Evolutionary conservation across 2,113 vertebrate species (phyloP), one percentile per base, ranked within the genome.

Genomic region (Crotalus tigris): DNA sequence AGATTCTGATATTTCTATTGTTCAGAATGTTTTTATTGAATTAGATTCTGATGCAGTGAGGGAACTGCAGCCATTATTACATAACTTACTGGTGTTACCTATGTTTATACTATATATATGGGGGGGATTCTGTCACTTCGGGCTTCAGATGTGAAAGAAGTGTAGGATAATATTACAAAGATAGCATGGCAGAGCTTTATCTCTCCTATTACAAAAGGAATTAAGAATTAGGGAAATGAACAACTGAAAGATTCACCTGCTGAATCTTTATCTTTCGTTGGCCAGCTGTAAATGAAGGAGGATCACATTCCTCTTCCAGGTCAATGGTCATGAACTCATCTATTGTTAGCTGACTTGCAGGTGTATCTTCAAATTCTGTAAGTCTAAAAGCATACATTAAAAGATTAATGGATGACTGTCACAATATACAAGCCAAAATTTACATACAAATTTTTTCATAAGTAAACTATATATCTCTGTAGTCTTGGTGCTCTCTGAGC

Each of bases 261-360:
- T 98, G 97, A 91, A 97, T 86, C 64, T 98, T 98, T 10, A 98
- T 54, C 96, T 98, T 99, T 94, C 94, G 97, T 96, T 98, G 98
- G 19, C 99, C 99, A 0, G 98, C 98, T 0, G 98, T 99, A 93
- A 98, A 99, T 0, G 98, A 99, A 1, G 99, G 99, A 6, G 99
- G 99, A 96, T 99, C 99, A 0, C 99, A 99, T 95, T 99, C 99
- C 81, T 98, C 97, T 90, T 99, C 99, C 97, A 99, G 96, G 92
- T 99, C 99, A 11, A 98, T 96, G 95, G 95, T 99, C 99, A 99
- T 99, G 95, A 99, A 99, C 96, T 99, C 99, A 8, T 99, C 98
- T 75, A 99, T 98, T 29, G 99, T 99, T 96, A 99, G 97, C 95
- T 99, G 98, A 93, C 99, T 99, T 92, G 99, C 99, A 61, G 99